Evolutionary conservation across 2,888 invertebrate species (phyloP).

Genomic region (Agrochola circellaris): DNA sequence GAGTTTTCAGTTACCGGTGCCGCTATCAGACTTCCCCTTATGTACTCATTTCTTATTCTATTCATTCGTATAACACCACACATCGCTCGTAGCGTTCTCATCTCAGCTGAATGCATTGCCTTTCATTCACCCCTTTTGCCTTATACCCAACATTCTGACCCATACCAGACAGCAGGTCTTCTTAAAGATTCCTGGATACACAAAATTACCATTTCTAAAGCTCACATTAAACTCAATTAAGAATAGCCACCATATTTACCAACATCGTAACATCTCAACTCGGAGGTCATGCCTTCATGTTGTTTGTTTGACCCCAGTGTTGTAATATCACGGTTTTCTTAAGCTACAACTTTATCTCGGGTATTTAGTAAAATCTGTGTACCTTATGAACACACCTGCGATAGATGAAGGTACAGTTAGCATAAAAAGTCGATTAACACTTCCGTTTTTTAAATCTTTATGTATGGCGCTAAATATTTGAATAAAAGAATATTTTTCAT

Average conservation of each 20-base stretch:
- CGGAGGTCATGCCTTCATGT: conserved; percentile 32
- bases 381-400: neutral
- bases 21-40: too few relatives aligned
- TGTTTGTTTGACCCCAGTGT: conserved; percentile 50
- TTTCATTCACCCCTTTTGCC: too few relatives aligned
- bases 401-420: neutral
- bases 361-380: conserved; percentile 28
- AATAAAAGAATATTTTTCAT: neutral
- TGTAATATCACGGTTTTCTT: conserved; percentile 46
- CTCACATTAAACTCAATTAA: conserved; percentile 33
- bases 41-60: too few relatives aligned
- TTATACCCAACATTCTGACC: too few relatives aligned
- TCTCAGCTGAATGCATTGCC: too few relatives aligned
- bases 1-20: too few relatives aligned
- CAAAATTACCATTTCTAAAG: neutral
- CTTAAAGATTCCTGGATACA: neutral
- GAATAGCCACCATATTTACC: conserved; percentile 29
- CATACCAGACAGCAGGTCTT: too few relatives aligned
- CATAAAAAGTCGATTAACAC: neutral
- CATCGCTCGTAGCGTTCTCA: too few relatives aligned
- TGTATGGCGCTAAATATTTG: too few relatives aligned
- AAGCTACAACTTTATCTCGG: conserved; percentile 39
- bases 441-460: too few relatives aligned
- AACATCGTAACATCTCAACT: conserved; percentile 43
- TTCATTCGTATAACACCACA: too few relatives aligned